These are phyloP conservation scores for Gopherus flavomarginatus DNA, from an alignment of 2,113 vertebrate species.

Conservation along the genomic window DNA sequence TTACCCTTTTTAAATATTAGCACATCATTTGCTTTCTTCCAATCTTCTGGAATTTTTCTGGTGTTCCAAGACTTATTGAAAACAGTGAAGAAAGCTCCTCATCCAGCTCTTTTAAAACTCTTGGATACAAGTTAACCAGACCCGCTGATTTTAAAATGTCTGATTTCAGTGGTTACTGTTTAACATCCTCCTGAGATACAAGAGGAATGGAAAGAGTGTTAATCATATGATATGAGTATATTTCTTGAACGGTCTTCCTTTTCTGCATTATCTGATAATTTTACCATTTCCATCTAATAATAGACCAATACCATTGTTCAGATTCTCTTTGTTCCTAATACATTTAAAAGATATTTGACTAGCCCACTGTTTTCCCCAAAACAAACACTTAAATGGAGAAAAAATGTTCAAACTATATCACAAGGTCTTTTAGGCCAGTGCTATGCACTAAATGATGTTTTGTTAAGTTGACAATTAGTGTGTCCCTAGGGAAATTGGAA, in stretches of 20 bases:
- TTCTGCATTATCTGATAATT: neutral
- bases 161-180: neutral
- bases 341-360: neutral
- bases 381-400: neutral
- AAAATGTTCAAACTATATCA: neutral
- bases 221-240: neutral
- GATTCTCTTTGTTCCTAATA: neutral
- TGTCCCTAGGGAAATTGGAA: neutral
- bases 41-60: neutral
- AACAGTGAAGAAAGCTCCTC: neutral
- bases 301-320: neutral
- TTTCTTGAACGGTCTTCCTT: neutral
- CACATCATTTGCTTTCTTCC: neutral
- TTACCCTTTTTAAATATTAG: neutral
- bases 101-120: neutral
- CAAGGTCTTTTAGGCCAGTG: neutral
- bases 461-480: neutral
- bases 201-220: neutral
- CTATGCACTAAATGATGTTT: rapidly evolving
- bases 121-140: neutral
- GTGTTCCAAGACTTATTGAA: neutral
- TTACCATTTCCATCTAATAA: neutral
- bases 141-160: neutral
- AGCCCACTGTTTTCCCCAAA: rapidly evolving
- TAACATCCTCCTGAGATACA: neutral